Conservation (phyloP, 2,888 invertebrate genomes). For the Agriotes lineatus region DNA sequence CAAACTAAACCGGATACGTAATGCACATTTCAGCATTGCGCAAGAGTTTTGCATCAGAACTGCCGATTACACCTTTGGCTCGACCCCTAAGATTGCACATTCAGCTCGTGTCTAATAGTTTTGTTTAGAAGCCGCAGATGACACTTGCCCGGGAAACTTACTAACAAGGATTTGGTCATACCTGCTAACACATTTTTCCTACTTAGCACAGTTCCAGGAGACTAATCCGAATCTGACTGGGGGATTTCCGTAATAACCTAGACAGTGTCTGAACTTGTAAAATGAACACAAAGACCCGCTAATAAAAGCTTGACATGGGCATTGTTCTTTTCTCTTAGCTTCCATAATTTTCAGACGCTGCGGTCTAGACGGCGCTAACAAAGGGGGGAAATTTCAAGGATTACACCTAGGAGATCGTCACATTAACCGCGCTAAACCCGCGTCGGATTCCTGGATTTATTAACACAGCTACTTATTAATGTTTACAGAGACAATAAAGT, state of each 20-base stretch:
- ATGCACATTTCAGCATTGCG: background rate
- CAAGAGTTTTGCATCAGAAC: background rate
- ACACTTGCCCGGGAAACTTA: too few relatives aligned
- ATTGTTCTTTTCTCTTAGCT: conserved; percentile 28
- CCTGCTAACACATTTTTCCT: background rate
- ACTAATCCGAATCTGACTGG: background rate
- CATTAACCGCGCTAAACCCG: background rate
- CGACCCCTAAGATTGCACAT: background rate
- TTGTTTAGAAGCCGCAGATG: background rate
- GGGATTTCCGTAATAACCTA: background rate
- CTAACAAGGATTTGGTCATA: too few relatives aligned
- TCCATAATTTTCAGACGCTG: conserved; percentile 27
- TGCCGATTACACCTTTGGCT: background rate
- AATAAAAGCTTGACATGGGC: conserved; percentile 32
- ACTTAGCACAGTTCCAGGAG: background rate
- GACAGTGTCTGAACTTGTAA: conserved; percentile 26
- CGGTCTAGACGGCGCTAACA: conserved; percentile 22
- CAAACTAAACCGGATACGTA: conserved; percentile 8
- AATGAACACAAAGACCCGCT: conserved; percentile 25
- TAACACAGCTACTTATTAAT: background rate
- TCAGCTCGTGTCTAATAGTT: background rate
- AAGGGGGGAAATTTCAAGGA: conserved; percentile 25
- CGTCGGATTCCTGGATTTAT: conserved; percentile 2
- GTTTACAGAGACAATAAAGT: background rate
- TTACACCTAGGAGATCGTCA: conserved; percentile 21